Evolutionary conservation across 2,888 invertebrate genomes (phyloP).

Genomic region (Drosophila nigricruria): DNA sequence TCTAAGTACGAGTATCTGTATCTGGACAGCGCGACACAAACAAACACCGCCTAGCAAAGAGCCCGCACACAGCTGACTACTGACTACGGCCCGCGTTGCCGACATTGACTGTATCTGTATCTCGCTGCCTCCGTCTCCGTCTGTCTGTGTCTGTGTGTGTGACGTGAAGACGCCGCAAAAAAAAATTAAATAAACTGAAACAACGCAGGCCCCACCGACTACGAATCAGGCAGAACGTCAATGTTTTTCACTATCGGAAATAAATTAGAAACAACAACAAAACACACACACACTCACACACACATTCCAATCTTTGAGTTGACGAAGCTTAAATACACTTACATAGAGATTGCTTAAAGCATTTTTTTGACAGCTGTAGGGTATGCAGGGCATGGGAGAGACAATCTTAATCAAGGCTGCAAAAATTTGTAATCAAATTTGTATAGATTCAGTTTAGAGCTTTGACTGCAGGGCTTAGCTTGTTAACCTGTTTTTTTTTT

Average conservation of each 20-base stretch:
- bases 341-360: not conserved
- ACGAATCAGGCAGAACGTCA: conserved; percentile 40
- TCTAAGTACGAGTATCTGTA: conserved; percentile 25
- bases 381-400: not conserved
- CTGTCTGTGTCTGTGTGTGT: conserved; percentile 21
- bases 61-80: conserved; percentile 51
- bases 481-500: not conserved
- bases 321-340: conserved; percentile 35
- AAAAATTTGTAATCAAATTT: not conserved
- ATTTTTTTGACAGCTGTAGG: not conserved
- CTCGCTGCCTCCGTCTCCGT: conserved; percentile 4
- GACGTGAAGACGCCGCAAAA: conserved; percentile 65
- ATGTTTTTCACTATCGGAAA: conserved; percentile 65
- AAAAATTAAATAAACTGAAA: conserved; percentile 66
- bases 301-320: not conserved
- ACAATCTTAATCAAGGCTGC: not conserved
- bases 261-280: conserved; percentile 59
- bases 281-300: conserved; percentile 10
- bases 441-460: not conserved
- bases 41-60: conserved; percentile 40
- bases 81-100: conserved; percentile 35
- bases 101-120: conserved; percentile 26
- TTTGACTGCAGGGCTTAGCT: not conserved
- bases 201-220: conserved; percentile 35
- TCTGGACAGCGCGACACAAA: conserved; percentile 40